These are phyloP conservation scores for Speoplatyrhinus poulsoni DNA, from an alignment of 2,113 vertebrate species.

Conservation along the genomic window DNA sequence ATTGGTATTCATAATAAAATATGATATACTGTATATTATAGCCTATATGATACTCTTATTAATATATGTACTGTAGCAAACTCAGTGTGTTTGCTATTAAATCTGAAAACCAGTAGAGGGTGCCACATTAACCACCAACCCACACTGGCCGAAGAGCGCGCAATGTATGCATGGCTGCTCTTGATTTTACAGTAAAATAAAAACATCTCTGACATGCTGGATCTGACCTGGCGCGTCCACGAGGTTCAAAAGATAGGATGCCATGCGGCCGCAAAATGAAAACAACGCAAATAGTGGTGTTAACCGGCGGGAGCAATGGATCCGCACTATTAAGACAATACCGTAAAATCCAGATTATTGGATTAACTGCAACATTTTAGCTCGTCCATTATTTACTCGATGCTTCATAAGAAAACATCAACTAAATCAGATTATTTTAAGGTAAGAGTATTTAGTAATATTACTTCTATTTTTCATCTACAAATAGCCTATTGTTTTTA, in stretches of 20 bases:
- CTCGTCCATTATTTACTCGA: slow-evolving; percentile 41
- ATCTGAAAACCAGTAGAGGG: no score
- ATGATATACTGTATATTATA: no score
- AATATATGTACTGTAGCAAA: no score
- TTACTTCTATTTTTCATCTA: not conserved
- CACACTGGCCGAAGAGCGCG: no score
- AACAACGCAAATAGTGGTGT: not conserved
- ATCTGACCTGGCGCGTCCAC: not conserved
- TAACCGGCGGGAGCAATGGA: not conserved
- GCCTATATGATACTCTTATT: no score
- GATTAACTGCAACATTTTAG: slow-evolving; percentile 70
- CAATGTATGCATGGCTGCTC: no score
- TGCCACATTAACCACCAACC: no score
- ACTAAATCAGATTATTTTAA: slow-evolving; percentile 38
- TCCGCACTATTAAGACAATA: slow-evolving; percentile 34
- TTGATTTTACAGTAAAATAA: not conserved
- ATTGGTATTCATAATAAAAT: no score
- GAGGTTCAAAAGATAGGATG: not conserved
- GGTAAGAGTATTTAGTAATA: slow-evolving; percentile 50
- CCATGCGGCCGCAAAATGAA: not conserved
- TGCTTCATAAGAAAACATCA: slow-evolving; percentile 44
- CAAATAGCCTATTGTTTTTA: not conserved
- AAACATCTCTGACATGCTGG: not conserved
- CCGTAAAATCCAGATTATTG: slow-evolving; percentile 72
- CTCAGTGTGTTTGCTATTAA: no score